phyloP scores from a whole-genome alignment of 2,113 vertebrate genomes.

The Podiceps cristatus region DNA sequence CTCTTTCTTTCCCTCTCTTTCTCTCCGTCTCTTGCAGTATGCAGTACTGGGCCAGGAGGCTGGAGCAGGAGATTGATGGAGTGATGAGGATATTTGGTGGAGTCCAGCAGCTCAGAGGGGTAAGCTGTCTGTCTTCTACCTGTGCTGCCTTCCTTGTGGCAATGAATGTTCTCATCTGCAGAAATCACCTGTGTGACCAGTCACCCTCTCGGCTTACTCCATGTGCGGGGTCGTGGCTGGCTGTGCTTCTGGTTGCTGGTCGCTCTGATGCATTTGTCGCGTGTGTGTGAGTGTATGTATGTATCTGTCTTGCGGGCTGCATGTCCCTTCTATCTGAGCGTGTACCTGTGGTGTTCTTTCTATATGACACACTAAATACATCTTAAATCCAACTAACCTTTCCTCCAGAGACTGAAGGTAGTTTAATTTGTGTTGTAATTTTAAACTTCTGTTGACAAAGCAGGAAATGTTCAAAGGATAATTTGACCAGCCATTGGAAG shows the following conservation, averaged over 20 bases:
- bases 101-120: slow-evolving; percentile 92
- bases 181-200: background rate
- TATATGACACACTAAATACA: background rate
- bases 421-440: slow-evolving; percentile 6
- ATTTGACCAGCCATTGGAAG: background rate
- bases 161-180: slow-evolving; percentile 7
- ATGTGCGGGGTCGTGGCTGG: background rate
- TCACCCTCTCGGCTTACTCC: background rate
- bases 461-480: background rate
- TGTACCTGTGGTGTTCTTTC: background rate
- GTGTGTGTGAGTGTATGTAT: background rate
- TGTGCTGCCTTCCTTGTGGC: slow-evolving; percentile 9
- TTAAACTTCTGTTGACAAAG: slow-evolving; percentile 17
- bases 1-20: slow-evolving; percentile 35
- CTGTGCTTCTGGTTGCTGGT: background rate
- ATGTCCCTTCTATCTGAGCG: slow-evolving; percentile 3
- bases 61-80: slow-evolving; percentile 97
- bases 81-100: slow-evolving; percentile 97
- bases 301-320: background rate
- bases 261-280: background rate
- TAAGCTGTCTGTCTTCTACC: slow-evolving; percentile 74
- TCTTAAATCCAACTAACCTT: background rate
- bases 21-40: slow-evolving; percentile 82
- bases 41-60: slow-evolving; percentile 96
- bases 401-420: background rate